phyloP scores from a whole-genome alignment of 2,888 invertebrate species.

The Keiferia lycopersicella region DNA sequence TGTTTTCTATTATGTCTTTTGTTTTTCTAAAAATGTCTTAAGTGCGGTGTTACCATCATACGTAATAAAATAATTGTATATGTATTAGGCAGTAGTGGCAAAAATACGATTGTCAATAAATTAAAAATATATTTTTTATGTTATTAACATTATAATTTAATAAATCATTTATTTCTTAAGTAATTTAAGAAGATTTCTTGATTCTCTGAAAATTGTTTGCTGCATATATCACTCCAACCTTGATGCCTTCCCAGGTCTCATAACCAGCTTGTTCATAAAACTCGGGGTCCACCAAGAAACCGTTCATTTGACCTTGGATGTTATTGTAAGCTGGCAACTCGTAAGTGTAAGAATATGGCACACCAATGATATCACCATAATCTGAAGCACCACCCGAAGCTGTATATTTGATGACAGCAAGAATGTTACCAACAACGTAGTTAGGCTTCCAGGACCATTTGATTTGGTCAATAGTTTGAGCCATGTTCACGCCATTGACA shows the following conservation, averaged over 20 bases:
- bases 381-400: conserved; percentile 85
- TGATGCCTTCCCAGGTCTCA: conserved; percentile 83
- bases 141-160: neutral
- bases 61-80: too few species aligned
- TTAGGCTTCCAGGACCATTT: conserved; percentile 63
- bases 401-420: conserved; percentile 69
- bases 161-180: neutral
- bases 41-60: too few species aligned
- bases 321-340: conserved; percentile 79
- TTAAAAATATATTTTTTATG: too few species aligned
- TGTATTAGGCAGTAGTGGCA: too few species aligned
- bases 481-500: conserved; percentile 61
- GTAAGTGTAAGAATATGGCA: conserved; percentile 81
- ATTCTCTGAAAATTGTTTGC: neutral
- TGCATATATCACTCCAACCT: conserved; percentile 67
- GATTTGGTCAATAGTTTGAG: conserved; percentile 67
- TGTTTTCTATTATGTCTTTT: too few species aligned
- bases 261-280: conserved; percentile 80
- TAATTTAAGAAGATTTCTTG: conserved; percentile 8
- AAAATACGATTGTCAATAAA: too few species aligned
- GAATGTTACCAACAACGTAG: conserved; percentile 76
- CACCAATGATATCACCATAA: conserved; percentile 77
- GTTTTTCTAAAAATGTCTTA: too few species aligned
- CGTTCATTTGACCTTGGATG: conserved; percentile 44
- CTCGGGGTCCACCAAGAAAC: conserved; percentile 80